Conservation (phyloP, 2,888 invertebrate genomes). For the Podabrus alpinus region DNA sequence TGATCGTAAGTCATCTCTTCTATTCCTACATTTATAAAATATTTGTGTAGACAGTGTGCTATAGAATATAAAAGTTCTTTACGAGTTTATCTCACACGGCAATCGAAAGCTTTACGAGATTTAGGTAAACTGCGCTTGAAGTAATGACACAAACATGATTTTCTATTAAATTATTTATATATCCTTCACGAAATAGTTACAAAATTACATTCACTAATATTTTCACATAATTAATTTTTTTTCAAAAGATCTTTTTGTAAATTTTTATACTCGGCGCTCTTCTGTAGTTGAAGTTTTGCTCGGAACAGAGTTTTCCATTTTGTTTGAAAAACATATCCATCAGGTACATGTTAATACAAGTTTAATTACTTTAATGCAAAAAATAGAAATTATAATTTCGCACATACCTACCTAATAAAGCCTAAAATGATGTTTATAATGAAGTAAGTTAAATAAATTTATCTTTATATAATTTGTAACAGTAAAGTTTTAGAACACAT, state of each 20-base stretch:
- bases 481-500: conserved; percentile 29
- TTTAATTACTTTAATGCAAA: neutral
- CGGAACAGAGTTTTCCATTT: neutral
- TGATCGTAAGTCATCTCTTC: conserved; percentile 32
- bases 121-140: conserved; percentile 2
- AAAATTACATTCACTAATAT: neutral
- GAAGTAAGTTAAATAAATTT: conserved; percentile 27
- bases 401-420: conserved; percentile 4
- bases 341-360: neutral
- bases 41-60: conserved; percentile 29
- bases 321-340: neutral
- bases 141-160: neutral
- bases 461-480: conserved; percentile 30
- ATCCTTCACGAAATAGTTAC: neutral
- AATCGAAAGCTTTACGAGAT: conserved; percentile 23
- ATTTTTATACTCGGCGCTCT: no score
- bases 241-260: neutral
- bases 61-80: conserved; percentile 29
- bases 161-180: neutral
- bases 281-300: neutral
- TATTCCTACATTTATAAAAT: conserved; percentile 32
- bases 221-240: neutral
- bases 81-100: conserved; percentile 23
- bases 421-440: conserved; percentile 25
- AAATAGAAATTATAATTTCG: neutral